These are phyloP conservation scores for Embidobia sp. DNA, from an alignment of 2,888 invertebrate species.

Conservation along the genomic window DNA sequence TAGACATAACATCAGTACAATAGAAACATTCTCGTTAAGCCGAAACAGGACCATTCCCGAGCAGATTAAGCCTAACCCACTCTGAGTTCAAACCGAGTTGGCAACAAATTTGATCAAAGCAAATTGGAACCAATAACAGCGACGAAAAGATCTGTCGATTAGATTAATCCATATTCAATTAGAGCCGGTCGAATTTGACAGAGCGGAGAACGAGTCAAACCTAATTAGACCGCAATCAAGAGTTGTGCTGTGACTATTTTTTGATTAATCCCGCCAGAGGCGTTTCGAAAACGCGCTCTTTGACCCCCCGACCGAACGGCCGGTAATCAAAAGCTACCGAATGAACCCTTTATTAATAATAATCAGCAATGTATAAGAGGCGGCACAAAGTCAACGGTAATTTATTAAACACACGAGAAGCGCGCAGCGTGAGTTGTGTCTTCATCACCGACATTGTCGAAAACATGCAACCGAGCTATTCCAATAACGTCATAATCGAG, in stretches of 20 bases:
- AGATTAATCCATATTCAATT: conserved; percentile 4
- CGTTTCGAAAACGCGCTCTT: background rate
- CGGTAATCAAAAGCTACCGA: background rate
- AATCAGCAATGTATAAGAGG: conserved; percentile 18
- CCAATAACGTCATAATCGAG: conserved; percentile 46
- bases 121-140: background rate
- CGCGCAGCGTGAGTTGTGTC: conserved; percentile 19
- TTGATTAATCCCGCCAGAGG: too few relatives aligned
- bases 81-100: too few relatives aligned
- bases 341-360: too few relatives aligned
- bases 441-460: conserved; percentile 32
- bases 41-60: too few relatives aligned
- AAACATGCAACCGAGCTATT: conserved; percentile 37
- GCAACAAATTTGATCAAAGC: background rate
- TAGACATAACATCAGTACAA: too few relatives aligned
- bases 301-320: background rate
- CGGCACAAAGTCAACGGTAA: conserved; percentile 10
- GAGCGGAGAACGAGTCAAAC: too few relatives aligned
- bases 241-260: background rate
- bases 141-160: conserved; percentile 10
- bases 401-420: background rate
- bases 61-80: too few relatives aligned
- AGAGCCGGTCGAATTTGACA: background rate
- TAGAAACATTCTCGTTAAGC: too few relatives aligned
- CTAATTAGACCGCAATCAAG: conserved; percentile 11